phyloP scores from a whole-genome alignment of 2,797 vertebrate genomes.

The Pantherophis vulpinus region DNA sequence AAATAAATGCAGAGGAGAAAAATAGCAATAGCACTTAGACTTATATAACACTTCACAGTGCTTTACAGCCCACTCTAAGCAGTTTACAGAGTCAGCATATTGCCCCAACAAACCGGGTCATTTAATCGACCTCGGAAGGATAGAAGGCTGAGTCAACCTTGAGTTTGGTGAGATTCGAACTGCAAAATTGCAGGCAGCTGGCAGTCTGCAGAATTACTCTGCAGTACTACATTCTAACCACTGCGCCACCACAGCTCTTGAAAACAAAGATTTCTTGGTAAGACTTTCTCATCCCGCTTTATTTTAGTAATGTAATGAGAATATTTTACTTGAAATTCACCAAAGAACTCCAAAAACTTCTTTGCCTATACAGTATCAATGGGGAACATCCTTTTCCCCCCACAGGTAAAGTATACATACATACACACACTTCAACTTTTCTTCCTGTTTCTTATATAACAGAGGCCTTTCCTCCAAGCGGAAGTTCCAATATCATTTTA shows the following conservation, averaged over 20 bases:
- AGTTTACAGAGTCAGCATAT: no score
- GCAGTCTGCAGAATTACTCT: no score
- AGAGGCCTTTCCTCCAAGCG: background rate
- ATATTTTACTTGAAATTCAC: background rate
- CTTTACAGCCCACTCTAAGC: no score
- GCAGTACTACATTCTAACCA: no score
- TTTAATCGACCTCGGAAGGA: no score
- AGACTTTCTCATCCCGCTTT: background rate
- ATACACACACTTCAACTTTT: background rate
- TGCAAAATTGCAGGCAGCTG: no score
- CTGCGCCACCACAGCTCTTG: no score
- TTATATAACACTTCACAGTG: no score
- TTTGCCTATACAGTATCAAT: background rate
- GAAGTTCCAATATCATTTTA: background rate
- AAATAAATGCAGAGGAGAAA: background rate
- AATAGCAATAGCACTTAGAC: no score
- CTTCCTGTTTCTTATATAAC: background rate
- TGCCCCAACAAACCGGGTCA: no score
- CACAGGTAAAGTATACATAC: background rate
- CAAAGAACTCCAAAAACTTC: background rate
- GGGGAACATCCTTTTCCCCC: background rate
- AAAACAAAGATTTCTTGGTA: background rate
- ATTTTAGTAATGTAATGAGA: background rate
- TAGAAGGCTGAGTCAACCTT: no score
- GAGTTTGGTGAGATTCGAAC: no score